A percentile compares a stretch with the other conserved stretches of the same genome.
Conservation (phyloP, 2,113 vertebrate species). For the Anoura caudifer region DNA sequence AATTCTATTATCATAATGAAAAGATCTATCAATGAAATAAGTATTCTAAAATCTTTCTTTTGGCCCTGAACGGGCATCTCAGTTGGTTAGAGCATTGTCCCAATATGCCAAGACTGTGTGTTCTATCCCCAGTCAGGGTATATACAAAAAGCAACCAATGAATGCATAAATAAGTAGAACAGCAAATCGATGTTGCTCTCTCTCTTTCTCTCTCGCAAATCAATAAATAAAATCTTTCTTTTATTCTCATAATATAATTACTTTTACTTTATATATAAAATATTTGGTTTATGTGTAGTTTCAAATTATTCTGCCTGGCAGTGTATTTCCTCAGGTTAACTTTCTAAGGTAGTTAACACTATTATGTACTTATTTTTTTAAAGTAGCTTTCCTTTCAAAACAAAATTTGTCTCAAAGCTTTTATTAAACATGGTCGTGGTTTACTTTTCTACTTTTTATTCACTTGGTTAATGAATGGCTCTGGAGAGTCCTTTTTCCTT, state of each 20-base stretch:
- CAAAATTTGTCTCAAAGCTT: neutral
- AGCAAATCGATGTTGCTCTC: no score
- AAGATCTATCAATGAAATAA: neutral
- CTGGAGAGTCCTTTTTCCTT: neutral
- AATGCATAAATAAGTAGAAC: no score
- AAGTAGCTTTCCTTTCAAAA: constrained; percentile 9
- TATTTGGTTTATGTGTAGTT: constrained; percentile 36
- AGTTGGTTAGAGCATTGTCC: no score
- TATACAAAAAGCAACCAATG: no score
- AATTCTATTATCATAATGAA: neutral
- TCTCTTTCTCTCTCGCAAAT: no score
- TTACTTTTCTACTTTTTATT: constrained; percentile 22
- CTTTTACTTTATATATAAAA: constrained; percentile 11
- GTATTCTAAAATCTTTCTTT: neutral
- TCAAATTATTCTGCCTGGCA: constrained; percentile 23
- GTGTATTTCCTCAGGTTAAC: neutral
- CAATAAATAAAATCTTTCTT: neutral
- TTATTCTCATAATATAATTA: neutral
- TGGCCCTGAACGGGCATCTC: no score
- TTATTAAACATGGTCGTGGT: constrained; percentile 14
- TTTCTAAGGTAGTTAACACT: neutral
- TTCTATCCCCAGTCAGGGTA: no score
- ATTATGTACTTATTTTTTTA: neutral
- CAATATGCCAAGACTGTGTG: no score
- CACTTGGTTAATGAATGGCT: neutral